phyloP scores from a whole-genome alignment of 2,113 vertebrate species.

The Hemiprocne comata region DNA sequence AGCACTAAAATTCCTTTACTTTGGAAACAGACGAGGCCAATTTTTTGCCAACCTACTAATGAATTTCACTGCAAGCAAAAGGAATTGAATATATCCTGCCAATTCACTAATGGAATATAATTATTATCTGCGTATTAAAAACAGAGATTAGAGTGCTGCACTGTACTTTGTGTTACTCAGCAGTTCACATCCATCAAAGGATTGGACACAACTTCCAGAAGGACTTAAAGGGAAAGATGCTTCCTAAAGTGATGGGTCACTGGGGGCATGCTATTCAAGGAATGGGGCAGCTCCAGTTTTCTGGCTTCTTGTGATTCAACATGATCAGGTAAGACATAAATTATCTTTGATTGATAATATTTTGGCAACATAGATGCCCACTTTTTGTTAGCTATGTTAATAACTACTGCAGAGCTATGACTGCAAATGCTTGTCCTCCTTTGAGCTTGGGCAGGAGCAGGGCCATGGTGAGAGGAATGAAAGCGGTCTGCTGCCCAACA shows the following conservation, averaged over 20 bases:
- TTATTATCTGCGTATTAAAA: neutral
- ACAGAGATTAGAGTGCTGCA: neutral
- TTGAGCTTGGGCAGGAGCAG: neutral
- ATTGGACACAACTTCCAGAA: neutral
- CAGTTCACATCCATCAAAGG: neutral
- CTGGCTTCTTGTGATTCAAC: neutral
- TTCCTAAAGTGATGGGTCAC: neutral
- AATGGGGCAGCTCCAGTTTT: neutral
- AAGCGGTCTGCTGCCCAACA: neutral
- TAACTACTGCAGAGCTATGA: neutral
- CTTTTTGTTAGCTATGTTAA: neutral
- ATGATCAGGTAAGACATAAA: neutral
- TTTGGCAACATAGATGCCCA: neutral
- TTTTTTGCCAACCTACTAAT: constrained; percentile 13
- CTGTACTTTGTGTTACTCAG: neutral
- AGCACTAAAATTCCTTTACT: neutral
- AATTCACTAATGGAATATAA: constrained; percentile 45
- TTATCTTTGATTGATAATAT: neutral
- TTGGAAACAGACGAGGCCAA: neutral
- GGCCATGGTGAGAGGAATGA: neutral
- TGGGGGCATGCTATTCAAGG: neutral
- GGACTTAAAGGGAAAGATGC: neutral
- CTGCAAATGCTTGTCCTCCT: neutral
- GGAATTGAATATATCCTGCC: neutral
- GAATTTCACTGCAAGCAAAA: constrained; percentile 11